Base-by-base conservation (phyloP, 2,888 invertebrate genomes). In the Boloria selene region DNA sequence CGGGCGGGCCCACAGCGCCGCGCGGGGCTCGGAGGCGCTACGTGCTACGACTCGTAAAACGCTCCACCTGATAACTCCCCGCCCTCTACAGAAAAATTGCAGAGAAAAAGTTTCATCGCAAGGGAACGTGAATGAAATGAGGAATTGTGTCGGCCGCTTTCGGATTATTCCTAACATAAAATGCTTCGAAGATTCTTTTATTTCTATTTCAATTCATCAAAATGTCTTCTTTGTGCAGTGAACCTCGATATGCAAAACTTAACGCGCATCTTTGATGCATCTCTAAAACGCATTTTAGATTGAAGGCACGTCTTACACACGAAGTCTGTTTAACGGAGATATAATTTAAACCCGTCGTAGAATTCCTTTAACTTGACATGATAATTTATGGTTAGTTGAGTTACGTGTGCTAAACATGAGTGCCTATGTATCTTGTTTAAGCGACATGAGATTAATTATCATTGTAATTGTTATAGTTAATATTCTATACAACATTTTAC, bases 61-160 rank as follows among this genome's bases (percentile, higher is more conserved):
- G 84, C 86, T 85, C 90, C 89, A 90, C 90, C 91, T 90, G 91
- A 90, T 88, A 88, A 86, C 88, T 82, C 89, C 87, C 87, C 87
- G 85, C 85, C 86, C 86, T 86, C 88, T 84, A 86, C 89, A 86
- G 84, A 90, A 92, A 91, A 92, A 91, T 92, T 91, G 91, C 91
- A 90, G 88, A 90, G 90, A 91, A 91, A 92, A 92, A 92, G 91
- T 92, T 92, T 92, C 91, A 92, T 92, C 91, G 91, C 90, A 80
- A 80, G 87, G 86, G 85, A 88, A 92, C 92, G 92, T 92, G 92
- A 89, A 92, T 90, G 89, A 92, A 92, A 92, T 92, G 90, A 90
- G 86, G 90, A 91, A 92, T 91, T 87, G 87, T 86, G 86, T 85
- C 84, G 85, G 87, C 85, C 83, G 87, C 87, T 89, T 90, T 91